A percentile compares a stretch with the other conserved stretches of the same genome.
phyloP scores from a whole-genome alignment of 2,797 vertebrate species.

The Scomberomorus guttatus region DNA sequence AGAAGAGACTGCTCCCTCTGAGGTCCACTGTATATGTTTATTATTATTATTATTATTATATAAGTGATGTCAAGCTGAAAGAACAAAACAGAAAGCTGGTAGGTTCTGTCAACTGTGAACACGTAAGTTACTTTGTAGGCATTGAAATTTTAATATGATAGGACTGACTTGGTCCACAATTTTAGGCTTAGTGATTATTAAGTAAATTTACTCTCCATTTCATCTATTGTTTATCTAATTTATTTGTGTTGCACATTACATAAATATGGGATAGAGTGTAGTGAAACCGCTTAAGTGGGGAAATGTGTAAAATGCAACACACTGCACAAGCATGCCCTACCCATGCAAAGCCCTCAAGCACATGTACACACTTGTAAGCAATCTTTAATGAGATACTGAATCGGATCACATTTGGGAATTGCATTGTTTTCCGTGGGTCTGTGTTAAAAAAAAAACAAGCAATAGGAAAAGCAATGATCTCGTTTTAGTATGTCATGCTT shows the following conservation, averaged over 20 bases:
- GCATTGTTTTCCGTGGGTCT: slow-evolving; percentile 38
- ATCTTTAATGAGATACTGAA: slow-evolving; percentile 76
- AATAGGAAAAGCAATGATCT: slow-evolving; percentile 65
- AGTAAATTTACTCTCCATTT: not conserved
- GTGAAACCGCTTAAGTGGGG: not conserved
- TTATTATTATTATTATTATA: not conserved
- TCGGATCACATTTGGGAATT: slow-evolving; percentile 71
- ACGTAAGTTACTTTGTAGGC: not conserved
- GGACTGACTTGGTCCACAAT: not conserved
- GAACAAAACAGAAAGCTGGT: not conserved
- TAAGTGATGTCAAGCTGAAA: not conserved
- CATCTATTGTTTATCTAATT: not conserved
- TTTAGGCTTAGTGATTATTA: not conserved
- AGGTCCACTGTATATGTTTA: slow-evolving; percentile 8
- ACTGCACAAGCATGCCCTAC: slow-evolving; percentile 34
- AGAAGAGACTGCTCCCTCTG: slow-evolving; percentile 12
- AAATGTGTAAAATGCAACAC: slow-evolving; percentile 19
- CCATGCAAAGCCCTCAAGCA: slow-evolving; percentile 54
- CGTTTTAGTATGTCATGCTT: slow-evolving; percentile 51
- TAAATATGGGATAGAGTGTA: not conserved
- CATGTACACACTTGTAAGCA: slow-evolving; percentile 60
- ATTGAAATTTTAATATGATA: not conserved
- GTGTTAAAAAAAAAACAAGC: slow-evolving; percentile 58
- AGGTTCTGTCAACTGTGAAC: not conserved
- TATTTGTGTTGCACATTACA: not conserved